A percentile compares a stretch with the other conserved stretches of the same genome.
phyloP scores from a whole-genome alignment of 2,797 vertebrate species.

The Acridotheres tristis region DNA sequence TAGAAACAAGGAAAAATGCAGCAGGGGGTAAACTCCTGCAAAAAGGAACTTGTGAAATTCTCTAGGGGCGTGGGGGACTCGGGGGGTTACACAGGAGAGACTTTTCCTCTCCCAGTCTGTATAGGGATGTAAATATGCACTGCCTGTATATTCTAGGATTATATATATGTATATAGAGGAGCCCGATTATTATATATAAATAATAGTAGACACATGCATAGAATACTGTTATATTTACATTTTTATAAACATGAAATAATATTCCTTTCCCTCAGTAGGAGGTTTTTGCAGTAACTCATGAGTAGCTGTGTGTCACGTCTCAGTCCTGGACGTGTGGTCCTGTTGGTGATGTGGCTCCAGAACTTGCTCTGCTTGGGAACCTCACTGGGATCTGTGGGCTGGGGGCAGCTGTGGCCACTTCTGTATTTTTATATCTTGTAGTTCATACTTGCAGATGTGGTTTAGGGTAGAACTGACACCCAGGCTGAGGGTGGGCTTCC shows the following conservation, averaged over 20 bases:
- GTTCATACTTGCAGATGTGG: background rate
- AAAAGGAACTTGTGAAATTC: background rate
- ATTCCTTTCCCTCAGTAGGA: background rate
- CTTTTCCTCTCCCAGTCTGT: background rate
- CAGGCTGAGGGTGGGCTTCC: background rate
- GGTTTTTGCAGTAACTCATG: background rate
- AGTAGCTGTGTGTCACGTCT: background rate
- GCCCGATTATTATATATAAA: background rate
- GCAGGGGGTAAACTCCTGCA: background rate
- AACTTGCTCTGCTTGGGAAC: background rate
- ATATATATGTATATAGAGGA: conserved; percentile 52
- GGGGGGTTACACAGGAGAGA: background rate
- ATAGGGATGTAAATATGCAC: conserved; percentile 7
- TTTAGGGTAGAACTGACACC: conserved; percentile 9
- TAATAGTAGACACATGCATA: background rate
- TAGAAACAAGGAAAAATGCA: background rate
- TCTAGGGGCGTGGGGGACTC: background rate
- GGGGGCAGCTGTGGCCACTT: conserved; percentile 14
- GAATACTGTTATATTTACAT: conserved; percentile 36
- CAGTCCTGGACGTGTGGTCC: background rate
- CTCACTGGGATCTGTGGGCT: background rate
- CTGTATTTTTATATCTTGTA: conserved; percentile 14
- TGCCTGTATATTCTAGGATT: conserved; percentile 27
- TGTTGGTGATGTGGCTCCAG: background rate
- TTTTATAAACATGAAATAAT: conserved; percentile 41